Evolutionary conservation across 2,888 invertebrate genomes (phyloP), one percentile per base, ranked within the genome.

Genomic region (Nycteola revayana): DNA sequence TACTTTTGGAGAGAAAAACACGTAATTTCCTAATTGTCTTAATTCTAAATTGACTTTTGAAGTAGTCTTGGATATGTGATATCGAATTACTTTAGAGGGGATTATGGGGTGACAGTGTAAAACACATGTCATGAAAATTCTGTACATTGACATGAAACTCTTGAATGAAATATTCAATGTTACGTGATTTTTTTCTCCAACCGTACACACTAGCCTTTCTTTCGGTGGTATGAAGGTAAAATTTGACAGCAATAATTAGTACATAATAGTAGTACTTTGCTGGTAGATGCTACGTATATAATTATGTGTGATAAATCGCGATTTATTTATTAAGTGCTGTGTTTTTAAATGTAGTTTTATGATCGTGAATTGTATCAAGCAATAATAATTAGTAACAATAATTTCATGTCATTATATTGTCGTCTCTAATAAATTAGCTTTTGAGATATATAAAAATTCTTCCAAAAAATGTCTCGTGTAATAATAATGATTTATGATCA

Each of bases 241-340:
- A 79, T 58, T 72, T 78, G 75, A 83, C 84, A 87, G 87, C 87
- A 87, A 87, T 87, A 87, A 87, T 81, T 86, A 85, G 83, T 81
- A 77, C 56, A 65, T 85, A 84, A 83, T 70, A 59, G 79, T 84
- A 83, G 83, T 74, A 68, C 59, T 75, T 80, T 72, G 83, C 83
- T 82, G 75, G 80, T 86, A 86, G 85, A 79, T 72, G 82, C 85
- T 82, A 82, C 74, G 63, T 74, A 68, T 79, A 72, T 76, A 67
- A 75, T 75, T 77, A 55, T 57, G 84, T 84, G 86, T 85, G 82
- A 85, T 85, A 84, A 68, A 76, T 74, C 74, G 71, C 77, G 61
- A 71, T 77, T 76, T 74, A 75, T 75, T 73, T 76, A 62, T 56
- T 67, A 72, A 69, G 67, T 61, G 62, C 60, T 65, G 55, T 56